A percentile compares a stretch with the other conserved stretches of the same genome.
phyloP scores from a whole-genome alignment of 2,113 vertebrate genomes.

The Limanda limanda region DNA sequence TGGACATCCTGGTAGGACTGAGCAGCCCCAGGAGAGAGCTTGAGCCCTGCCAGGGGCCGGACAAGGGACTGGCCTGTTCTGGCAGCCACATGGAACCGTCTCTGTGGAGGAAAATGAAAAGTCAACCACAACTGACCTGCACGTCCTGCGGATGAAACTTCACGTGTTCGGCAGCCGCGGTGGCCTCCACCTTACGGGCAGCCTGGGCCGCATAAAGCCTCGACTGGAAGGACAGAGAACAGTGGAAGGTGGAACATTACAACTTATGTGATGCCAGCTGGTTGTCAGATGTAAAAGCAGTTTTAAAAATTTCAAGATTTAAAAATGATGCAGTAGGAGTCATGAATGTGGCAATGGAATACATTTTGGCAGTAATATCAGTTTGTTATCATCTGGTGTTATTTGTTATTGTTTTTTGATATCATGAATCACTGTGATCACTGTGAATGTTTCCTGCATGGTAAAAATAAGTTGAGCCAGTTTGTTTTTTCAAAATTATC shows the following conservation, averaged over 20 bases:
- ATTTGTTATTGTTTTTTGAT: too few species aligned
- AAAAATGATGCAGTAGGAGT: background rate
- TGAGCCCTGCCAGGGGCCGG: slow-evolving; percentile 63
- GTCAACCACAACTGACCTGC: slow-evolving; percentile 87
- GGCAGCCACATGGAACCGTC: slow-evolving; percentile 62
- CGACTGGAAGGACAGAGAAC: slow-evolving; percentile 82
- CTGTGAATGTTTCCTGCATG: too few species aligned
- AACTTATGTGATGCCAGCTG: slow-evolving; percentile 16
- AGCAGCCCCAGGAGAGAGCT: slow-evolving; percentile 49
- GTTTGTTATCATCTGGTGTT: too few species aligned
- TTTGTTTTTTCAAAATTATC: too few species aligned
- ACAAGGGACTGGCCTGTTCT: slow-evolving; percentile 53
- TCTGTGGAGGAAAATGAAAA: slow-evolving; percentile 65
- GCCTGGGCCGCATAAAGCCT: slow-evolving; percentile 92
- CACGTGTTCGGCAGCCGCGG: slow-evolving; percentile 70
- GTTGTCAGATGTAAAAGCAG: background rate
- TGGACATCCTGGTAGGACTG: slow-evolving; percentile 65
- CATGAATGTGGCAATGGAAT: background rate
- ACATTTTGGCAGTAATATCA: too few species aligned
- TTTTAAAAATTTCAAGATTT: background rate
- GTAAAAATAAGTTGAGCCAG: too few species aligned
- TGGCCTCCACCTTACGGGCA: slow-evolving; percentile 83
- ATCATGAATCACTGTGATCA: too few species aligned
- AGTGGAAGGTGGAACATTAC: slow-evolving; percentile 42
- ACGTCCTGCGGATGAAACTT: slow-evolving; percentile 87